phyloP scores from a whole-genome alignment of 2,113 vertebrate species.

The Leptosomus discolor region DNA sequence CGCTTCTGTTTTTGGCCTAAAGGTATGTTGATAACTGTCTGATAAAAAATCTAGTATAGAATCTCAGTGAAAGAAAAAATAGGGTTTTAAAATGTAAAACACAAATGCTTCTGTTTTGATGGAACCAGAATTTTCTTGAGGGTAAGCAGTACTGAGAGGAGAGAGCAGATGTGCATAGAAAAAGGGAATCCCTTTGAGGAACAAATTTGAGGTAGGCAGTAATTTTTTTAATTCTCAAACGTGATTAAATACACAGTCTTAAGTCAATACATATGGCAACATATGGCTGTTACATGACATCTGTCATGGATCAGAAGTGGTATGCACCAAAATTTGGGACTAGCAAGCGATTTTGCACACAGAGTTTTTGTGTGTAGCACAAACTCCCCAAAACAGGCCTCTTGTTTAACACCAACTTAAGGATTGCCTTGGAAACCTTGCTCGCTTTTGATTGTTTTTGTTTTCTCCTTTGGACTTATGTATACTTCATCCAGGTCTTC shows the following conservation, averaged over 20 bases:
- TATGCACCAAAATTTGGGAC: rapidly evolving
- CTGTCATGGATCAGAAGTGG: background rate
- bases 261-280: background rate
- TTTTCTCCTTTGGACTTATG: background rate
- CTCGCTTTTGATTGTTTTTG: background rate
- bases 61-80: background rate
- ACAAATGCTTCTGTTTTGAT: background rate
- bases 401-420: background rate
- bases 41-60: background rate
- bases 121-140: background rate
- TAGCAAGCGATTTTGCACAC: background rate
- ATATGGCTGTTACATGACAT: background rate
- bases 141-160: background rate
- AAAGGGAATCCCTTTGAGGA: background rate
- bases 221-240: background rate
- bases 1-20: background rate
- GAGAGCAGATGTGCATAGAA: background rate
- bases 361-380: background rate
- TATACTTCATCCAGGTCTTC: background rate
- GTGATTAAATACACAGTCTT: background rate
- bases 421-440: background rate
- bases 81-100: rapidly evolving
- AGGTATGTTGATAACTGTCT: background rate
- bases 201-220: background rate
- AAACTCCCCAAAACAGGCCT: background rate